phyloP scores from a whole-genome alignment of 1,140 invertebrate genomes.

The Aphaenogaster ashmeadi region DNA sequence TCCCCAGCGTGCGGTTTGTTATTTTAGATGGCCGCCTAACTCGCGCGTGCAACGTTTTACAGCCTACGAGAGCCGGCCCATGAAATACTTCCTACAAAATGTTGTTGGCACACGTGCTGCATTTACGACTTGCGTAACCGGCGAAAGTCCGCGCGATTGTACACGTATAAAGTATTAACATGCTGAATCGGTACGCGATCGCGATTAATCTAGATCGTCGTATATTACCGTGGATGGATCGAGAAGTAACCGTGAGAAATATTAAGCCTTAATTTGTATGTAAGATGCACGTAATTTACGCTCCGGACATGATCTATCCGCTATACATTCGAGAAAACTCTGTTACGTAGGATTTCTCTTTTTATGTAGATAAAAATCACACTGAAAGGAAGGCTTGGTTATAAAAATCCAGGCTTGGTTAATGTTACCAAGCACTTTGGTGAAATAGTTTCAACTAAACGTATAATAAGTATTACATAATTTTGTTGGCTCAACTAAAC shows the following conservation, averaged over 20 bases:
- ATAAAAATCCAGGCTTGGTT: no score
- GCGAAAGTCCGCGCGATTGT: conserved; percentile 33
- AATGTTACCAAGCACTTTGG: no score
- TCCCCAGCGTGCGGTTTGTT: conserved; percentile 61
- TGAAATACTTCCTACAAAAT: conserved; percentile 47
- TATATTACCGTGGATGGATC: conserved; percentile 14
- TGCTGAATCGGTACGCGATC: conserved; percentile 26
- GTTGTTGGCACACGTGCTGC: conserved; percentile 45
- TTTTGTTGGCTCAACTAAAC: no score
- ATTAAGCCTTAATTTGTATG: conserved; percentile 9
- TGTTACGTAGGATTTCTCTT: neutral
- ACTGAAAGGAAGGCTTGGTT: no score
- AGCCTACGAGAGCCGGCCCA: neutral
- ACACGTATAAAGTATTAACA: conserved; percentile 34
- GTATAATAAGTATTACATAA: no score
- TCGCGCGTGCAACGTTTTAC: conserved; percentile 37
- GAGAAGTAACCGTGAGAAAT: conserved; percentile 7
- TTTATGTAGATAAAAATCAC: neutral
- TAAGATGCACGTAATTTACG: neutral
- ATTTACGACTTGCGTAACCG: conserved; percentile 48
- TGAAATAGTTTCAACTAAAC: no score
- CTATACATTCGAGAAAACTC: neutral
- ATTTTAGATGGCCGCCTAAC: conserved; percentile 59
- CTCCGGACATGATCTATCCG: neutral
- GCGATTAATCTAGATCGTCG: conserved; percentile 29